phyloP scores from a whole-genome alignment of 2,113 vertebrate genomes.

The Centropristis striata region DNA sequence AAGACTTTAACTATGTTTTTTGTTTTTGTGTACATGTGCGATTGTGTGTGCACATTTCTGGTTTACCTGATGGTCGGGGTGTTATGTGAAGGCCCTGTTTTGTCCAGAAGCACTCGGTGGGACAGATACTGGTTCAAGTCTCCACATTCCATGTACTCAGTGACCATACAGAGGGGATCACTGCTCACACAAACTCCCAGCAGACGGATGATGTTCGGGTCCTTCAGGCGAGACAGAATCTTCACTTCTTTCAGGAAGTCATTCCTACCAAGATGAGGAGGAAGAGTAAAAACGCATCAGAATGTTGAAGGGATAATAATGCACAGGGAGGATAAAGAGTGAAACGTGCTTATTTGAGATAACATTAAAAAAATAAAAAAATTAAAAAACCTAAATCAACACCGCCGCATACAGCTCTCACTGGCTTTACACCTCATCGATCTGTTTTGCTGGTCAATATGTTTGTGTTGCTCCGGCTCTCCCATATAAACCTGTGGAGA shows the following conservation, averaged over 20 bases:
- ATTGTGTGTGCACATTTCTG: not conserved
- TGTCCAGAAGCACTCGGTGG: conserved; percentile 89
- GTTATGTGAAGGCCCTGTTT: conserved; percentile 82
- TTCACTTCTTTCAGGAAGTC: conserved; percentile 96
- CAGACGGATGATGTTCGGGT: conserved; percentile 95
- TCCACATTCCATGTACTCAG: conserved; percentile 95
- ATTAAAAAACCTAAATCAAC: conserved; percentile 8
- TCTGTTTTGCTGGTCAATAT: conserved; percentile 44
- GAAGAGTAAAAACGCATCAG: not conserved
- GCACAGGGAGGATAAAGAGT: not conserved
- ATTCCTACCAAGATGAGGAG: conserved; percentile 80
- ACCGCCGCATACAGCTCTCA: not conserved
- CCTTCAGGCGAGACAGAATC: conserved; percentile 93
- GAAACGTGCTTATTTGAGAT: not conserved
- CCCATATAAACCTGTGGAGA: conserved; percentile 4
- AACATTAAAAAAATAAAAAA: not conserved
- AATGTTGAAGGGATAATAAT: not conserved
- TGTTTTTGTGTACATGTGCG: not conserved
- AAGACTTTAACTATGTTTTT: not conserved
- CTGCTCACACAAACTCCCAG: conserved; percentile 93
- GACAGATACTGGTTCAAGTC: conserved; percentile 95
- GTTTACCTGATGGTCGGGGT: conserved; percentile 89
- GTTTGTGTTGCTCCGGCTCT: conserved; percentile 24
- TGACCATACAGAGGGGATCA: conserved; percentile 94
- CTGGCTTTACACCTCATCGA: conserved; percentile 17